Evolutionary conservation across 2,888 invertebrate species (phyloP).

Genomic region (Acronicta alni): DNA sequence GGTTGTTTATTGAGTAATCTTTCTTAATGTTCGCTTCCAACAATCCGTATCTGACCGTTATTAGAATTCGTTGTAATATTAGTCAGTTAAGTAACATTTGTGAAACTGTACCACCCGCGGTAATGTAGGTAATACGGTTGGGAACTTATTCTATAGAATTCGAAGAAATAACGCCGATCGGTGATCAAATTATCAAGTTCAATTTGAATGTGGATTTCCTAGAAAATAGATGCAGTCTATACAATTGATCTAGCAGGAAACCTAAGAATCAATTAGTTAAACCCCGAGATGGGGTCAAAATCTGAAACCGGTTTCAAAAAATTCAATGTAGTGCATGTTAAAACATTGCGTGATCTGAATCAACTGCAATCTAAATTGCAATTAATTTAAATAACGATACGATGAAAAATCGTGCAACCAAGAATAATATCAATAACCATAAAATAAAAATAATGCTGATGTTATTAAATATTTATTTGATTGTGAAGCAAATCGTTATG

Average conservation of each 20-base stretch:
- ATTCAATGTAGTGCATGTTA: background rate
- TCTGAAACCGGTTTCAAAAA: no score
- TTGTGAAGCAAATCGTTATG: conserved; percentile 38
- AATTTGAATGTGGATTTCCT: background rate
- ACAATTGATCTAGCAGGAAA: no score
- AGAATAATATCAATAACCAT: conserved; percentile 19
- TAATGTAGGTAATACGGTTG: conserved; percentile 11
- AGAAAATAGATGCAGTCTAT: background rate
- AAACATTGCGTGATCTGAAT: conserved; percentile 5
- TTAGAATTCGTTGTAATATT: conserved; percentile 32
- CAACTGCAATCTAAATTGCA: background rate
- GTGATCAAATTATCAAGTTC: conserved; percentile 1
- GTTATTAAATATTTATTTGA: conserved; percentile 32
- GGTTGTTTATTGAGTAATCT: conserved; percentile 27
- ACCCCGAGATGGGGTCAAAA: no score
- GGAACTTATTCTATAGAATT: conserved; percentile 4
- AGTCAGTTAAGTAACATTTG: conserved; percentile 27
- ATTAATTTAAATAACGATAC: conserved; percentile 2
- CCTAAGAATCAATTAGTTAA: no score
- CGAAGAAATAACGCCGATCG: background rate
- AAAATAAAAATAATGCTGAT: conserved; percentile 14
- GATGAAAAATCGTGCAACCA: background rate
- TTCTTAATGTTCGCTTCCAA: conserved; percentile 35
- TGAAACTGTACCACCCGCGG: conserved; percentile 21
- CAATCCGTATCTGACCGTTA: conserved; percentile 33